phyloP scores from a whole-genome alignment of 2,888 invertebrate genomes.

The Fabriciana adippe region DNA sequence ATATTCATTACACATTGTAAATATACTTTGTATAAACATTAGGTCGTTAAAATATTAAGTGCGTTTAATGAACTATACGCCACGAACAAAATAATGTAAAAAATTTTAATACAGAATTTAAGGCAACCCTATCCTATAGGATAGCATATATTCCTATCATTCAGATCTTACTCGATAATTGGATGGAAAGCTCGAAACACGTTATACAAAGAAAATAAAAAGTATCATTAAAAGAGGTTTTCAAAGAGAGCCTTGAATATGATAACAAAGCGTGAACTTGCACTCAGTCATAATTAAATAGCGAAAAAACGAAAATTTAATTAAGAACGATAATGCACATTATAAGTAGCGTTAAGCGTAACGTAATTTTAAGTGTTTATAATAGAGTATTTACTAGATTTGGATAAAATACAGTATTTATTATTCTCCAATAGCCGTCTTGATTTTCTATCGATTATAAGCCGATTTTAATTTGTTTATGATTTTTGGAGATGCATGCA shows the following conservation, averaged over 20 bases:
- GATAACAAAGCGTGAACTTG: constrained; percentile 7
- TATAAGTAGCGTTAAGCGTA: constrained; percentile 10
- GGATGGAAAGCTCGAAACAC: constrained; percentile 25
- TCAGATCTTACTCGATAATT: constrained; percentile 29
- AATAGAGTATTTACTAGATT: background rate
- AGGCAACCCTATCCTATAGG: constrained; percentile 17
- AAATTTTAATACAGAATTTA: background rate
- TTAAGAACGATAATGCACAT: constrained; percentile 13
- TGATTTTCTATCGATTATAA: no score
- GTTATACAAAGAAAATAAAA: constrained; percentile 5
- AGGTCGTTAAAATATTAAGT: background rate
- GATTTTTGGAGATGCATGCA: no score
- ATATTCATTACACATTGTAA: no score
- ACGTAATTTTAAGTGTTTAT: constrained; percentile 3
- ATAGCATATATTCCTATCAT: background rate
- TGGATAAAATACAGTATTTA: no score
- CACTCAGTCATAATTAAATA: constrained; percentile 9
- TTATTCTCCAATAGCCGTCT: no score
- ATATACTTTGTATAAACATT: no score
- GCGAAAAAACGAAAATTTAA: constrained; percentile 14
- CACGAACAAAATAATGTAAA: background rate
- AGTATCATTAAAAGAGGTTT: constrained; percentile 1
- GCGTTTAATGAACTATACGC: background rate
- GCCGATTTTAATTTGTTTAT: no score
- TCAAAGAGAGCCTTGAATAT: constrained; percentile 5